A percentile compares a stretch with the other conserved stretches of the same genome.
These are phyloP conservation scores for Synergus japonicus DNA, from an alignment of 2,888 invertebrate genomes.

Conservation along the genomic window DNA sequence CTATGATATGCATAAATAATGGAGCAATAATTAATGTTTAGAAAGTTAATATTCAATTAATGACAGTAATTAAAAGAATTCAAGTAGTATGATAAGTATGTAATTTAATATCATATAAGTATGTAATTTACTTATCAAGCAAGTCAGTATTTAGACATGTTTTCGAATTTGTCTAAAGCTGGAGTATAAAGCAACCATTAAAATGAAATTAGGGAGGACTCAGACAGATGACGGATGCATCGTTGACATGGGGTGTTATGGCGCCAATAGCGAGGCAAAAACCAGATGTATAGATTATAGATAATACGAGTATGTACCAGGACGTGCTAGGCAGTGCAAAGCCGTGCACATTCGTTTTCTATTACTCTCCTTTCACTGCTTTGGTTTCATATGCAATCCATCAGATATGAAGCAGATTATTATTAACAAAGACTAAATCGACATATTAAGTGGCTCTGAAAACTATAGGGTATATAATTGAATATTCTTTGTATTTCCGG, in stretches of 20 bases:
- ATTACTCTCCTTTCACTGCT: conserved; percentile 22
- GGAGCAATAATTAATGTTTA: neutral
- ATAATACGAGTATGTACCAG: conserved; percentile 56
- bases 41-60: neutral
- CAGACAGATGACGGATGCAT: neutral
- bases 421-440: no score
- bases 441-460: no score
- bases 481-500: no score
- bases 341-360: conserved; percentile 44
- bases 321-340: conserved; percentile 63
- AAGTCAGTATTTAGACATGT: neutral
- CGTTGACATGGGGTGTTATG: conserved; percentile 56
- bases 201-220: neutral
- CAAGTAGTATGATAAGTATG: neutral
- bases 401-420: no score
- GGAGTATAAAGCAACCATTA: neutral
- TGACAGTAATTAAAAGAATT: neutral
- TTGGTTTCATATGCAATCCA: no score
- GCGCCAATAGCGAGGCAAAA: conserved; percentile 58
- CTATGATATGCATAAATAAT: neutral
- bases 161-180: neutral
- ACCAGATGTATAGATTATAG: neutral
- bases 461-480: no score
- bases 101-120: neutral
- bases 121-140: neutral